Conservation (phyloP, 2,888 invertebrate species). For the Chesias legatella region DNA sequence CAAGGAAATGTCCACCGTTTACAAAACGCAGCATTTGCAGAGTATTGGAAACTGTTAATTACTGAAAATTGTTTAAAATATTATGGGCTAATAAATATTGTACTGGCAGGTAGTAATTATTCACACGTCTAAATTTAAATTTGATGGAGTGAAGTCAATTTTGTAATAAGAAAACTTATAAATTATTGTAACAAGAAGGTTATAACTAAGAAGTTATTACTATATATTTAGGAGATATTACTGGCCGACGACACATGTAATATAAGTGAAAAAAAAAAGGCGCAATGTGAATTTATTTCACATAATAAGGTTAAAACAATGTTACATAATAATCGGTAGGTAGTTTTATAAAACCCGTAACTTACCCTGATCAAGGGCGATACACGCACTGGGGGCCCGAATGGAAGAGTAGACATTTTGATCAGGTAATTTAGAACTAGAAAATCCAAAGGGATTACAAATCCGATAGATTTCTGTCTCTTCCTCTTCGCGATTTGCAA, state of each 20-base stretch:
- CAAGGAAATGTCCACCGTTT: too few relatives aligned
- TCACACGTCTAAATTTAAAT: too few relatives aligned
- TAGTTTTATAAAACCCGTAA: slow-evolving; percentile 21
- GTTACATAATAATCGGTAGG: slow-evolving; percentile 28
- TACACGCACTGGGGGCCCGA: slow-evolving; percentile 86
- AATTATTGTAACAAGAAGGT: not conserved
- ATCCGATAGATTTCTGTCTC: slow-evolving; percentile 34
- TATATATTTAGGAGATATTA: too few relatives aligned
- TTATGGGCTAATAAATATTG: too few relatives aligned
- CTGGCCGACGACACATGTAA: too few relatives aligned
- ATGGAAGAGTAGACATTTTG: slow-evolving; percentile 70
- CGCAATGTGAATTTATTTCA: not conserved
- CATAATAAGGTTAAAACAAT: slow-evolving; percentile 37
- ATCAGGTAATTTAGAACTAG: slow-evolving; percentile 27
- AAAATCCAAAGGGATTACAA: slow-evolving; percentile 55
- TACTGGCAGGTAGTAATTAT: too few relatives aligned
- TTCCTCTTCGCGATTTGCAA: too few relatives aligned
- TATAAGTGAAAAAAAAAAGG: not conserved
- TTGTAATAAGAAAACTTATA: not conserved
- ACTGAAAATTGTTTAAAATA: too few relatives aligned
- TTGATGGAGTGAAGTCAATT: not conserved
- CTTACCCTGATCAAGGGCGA: slow-evolving; percentile 90
- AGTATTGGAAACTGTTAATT: too few relatives aligned
- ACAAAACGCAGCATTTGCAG: too few relatives aligned
- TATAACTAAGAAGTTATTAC: not conserved